Base-by-base conservation (phyloP, 2,113 vertebrate genomes). In the Atherinomorus stipes region DNA sequence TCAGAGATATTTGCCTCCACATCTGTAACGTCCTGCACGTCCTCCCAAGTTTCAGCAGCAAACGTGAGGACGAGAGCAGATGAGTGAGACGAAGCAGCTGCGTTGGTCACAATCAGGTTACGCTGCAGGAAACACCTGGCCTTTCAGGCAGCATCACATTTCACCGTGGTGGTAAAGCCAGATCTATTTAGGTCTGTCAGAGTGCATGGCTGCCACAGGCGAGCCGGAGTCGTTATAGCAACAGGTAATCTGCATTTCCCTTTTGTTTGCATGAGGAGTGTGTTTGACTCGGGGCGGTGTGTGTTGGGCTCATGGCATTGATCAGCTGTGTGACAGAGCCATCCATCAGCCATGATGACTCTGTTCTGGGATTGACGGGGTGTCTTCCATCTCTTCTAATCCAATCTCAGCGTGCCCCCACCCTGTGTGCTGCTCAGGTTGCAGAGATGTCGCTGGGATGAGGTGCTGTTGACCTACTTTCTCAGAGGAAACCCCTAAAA, bases 141-240 rank as follows among this genome's bases (percentile, higher is more conserved):
- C 38, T n/a, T 21, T 71, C n/a, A 16, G 58, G 56, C 44, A 38
- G 37, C 76, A 80, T 90, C 83, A 81, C 2, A 70, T 89, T 64
- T 87, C 86, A 64, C 54, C 26, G 22, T 64, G 75, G 73, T 81
- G 66, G 56, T 62, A 28, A 64, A 86, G 71, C 85, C 51, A 3
- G 71, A 37, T 76, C 66, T 69, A 64, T 84, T 74, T 70, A 72
- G 56, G 50, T 74, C 77, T 59, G 72, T 78, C 72, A 74, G 44
- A 50, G 42, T 23, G 68, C 62, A 70, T 31, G 69, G 62, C 70
- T 80, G 79, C 75, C 67, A 80, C 66, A 28, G 74, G 91, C 96
- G 9, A 96, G 95, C 95, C 96, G 94, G 94, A 94, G 96, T 95
- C 86, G 83, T 87, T 94, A 93, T 92, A 94, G 94, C 93, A 92